Conservation (phyloP, 92 coral and sea anemone genomes). For the Pocillopora grandis region DNA sequence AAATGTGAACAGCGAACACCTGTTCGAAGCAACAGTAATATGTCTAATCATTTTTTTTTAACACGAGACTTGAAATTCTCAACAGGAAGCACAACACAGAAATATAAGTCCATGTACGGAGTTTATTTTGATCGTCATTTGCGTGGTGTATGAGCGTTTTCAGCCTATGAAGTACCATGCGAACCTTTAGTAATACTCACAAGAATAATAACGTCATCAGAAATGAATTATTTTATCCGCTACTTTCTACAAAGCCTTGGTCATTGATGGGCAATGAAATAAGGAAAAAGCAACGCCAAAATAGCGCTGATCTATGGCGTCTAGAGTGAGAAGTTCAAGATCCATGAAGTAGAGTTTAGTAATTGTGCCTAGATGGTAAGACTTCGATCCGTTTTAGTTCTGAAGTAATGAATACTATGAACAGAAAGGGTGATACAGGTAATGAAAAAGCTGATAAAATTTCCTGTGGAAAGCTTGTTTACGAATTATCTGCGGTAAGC, state of each 20-base stretch:
- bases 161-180: too few species aligned
- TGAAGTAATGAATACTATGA: background rate
- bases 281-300: background rate
- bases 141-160: too few species aligned
- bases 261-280: background rate
- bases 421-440: background rate
- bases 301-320: too few species aligned
- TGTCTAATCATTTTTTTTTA: background rate
- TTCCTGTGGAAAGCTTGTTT: background rate
- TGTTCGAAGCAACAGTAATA: background rate
- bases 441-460: background rate
- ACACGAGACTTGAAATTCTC: background rate
- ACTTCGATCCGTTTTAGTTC: background rate
- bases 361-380: too few species aligned
- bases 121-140: too few species aligned
- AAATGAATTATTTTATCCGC: background rate
- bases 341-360: too few species aligned
- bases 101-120: too few species aligned
- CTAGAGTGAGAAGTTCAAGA: too few species aligned
- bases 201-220: conserved; percentile 7
- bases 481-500: background rate
- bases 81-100: too few species aligned
- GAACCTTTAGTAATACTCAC: background rate
- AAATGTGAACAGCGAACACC: background rate
- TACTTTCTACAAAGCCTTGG: background rate